Evolutionary conservation across 2,888 invertebrate species (phyloP), one percentile per base, ranked within the genome.

Genomic region (Amblyteles armatorius): DNA sequence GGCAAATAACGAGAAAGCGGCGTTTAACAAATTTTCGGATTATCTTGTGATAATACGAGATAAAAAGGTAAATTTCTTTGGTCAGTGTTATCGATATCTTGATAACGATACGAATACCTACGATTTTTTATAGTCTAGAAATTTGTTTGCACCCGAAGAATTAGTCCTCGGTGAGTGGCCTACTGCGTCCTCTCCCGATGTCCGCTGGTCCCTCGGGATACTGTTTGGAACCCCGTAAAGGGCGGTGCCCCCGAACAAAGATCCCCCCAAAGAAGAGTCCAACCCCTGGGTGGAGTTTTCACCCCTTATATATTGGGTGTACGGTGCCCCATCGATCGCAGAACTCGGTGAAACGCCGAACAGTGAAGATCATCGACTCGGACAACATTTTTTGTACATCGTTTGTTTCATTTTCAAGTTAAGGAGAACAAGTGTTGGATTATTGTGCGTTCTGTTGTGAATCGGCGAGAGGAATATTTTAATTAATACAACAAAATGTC

Each of bases 401-500:
- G 60, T 22, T 60, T 9, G 7, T 9, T 36, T 36, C 6, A 9
- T 40, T 11, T 40, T 11, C 2, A 40, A 40, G 40, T 40, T 11
- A 11, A 40, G 57, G 4, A 57, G 26, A 13, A 57, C 57, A 4
- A 33, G 63, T 63, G 63, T 77, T 26, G 87, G 87, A 87, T 86
- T 87, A 87, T 57, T 82, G 86, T 87, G 87, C 57, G 57, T 16
- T 16, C 6, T 50, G 36, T 67, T 79, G 84, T 84, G 82, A 78
- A 81, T 9, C 65, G 44, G 13, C 40, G 60, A 57, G 50, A 79
- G 48, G n/a, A 63, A 33, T 63, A 74, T 71, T 50, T 57, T 3
- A 3, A 16, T 16, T 4, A 0, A 16, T 16, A 13, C 1, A 16
- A 26, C 36, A 95, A 94, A 90, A 97, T 97, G 97, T 97, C 97